Evolutionary conservation across 1,140 invertebrate species (phyloP).

Genomic region (Phortica variegata): DNA sequence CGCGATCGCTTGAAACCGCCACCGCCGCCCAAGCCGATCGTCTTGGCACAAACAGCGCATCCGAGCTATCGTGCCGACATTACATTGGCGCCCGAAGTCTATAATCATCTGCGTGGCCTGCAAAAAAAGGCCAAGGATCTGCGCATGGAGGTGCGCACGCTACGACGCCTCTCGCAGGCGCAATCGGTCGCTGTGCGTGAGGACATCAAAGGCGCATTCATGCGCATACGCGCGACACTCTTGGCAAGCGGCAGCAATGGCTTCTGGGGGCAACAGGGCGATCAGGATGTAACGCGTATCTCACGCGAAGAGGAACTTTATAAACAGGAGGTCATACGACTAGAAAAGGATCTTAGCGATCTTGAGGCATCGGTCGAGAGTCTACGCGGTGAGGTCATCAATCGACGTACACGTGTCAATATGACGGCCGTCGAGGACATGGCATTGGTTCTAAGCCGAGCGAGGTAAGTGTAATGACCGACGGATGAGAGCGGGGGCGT

Average conservation of each 20-base stretch:
- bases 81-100: constrained; percentile 77
- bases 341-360: constrained; percentile 92
- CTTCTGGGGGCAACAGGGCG: constrained; percentile 61
- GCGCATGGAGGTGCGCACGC: constrained; percentile 79
- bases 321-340: constrained; percentile 83
- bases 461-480: constrained; percentile 61
- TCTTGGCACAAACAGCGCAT: constrained; percentile 62
- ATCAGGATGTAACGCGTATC: constrained; percentile 61
- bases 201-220: constrained; percentile 85
- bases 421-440: constrained; percentile 97
- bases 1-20: constrained; percentile 80
- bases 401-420: constrained; percentile 90
- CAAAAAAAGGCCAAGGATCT: constrained; percentile 90
- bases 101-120: constrained; percentile 78
- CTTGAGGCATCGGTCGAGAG: constrained; percentile 93
- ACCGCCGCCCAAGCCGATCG: constrained; percentile 80
- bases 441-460: constrained; percentile 85
- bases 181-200: constrained; percentile 89
- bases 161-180: constrained; percentile 85
- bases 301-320: constrained; percentile 83
- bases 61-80: constrained; percentile 65
- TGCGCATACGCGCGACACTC: constrained; percentile 74
- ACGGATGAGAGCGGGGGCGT: too few relatives aligned
- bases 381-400: constrained; percentile 90
- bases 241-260: constrained; percentile 68